A percentile compares a stretch with the other conserved stretches of the same genome.
These are phyloP conservation scores for Lasioglossum oenotherae DNA, from an alignment of 2,888 invertebrate genomes.

Conservation along the genomic window DNA sequence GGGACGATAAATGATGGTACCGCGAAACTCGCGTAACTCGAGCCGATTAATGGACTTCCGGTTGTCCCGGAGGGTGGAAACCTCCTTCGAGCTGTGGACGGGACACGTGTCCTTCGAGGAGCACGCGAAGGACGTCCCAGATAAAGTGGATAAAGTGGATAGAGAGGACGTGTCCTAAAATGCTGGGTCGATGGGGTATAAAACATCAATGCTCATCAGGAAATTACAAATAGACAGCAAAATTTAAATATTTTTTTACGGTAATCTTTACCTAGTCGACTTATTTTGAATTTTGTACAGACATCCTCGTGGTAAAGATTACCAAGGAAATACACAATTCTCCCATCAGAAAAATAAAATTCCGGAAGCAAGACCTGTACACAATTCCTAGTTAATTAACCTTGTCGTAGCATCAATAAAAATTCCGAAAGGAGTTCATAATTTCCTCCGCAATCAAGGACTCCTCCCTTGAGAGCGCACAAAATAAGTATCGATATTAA, in stretches of 20 bases:
- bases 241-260: background rate
- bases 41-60: conserved; percentile 69
- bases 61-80: background rate
- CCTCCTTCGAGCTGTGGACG: background rate
- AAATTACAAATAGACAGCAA: background rate
- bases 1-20: conserved; percentile 24
- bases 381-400: too few species aligned
- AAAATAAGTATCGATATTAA: too few species aligned
- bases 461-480: too few species aligned
- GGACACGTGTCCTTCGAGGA: background rate
- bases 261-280: background rate
- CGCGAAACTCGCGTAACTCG: conserved; percentile 55
- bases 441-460: too few species aligned
- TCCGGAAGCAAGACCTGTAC: too few species aligned
- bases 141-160: background rate
- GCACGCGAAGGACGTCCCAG: background rate
- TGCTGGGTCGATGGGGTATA: background rate
- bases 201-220: too few species aligned
- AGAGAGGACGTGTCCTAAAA: background rate
- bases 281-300: too few species aligned
- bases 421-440: too few species aligned
- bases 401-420: too few species aligned
- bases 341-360: too few species aligned
- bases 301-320: too few species aligned
- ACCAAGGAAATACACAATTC: too few species aligned